Evolutionary conservation across 2,113 vertebrate genomes (phyloP).

Genomic region (Puffinus mauretanicus): DNA sequence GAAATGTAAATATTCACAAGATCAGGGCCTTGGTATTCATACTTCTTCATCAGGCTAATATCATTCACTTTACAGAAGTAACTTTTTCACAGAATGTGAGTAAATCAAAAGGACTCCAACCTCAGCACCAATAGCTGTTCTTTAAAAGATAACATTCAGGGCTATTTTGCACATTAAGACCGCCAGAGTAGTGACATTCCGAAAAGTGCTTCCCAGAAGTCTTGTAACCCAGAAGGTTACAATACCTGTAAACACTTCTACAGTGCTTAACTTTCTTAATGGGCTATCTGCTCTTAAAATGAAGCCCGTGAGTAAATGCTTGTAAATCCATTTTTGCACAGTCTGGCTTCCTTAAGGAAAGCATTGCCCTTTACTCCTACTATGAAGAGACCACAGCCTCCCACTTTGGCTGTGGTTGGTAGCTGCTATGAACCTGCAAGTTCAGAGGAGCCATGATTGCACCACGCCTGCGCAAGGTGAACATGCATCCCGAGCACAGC

Average conservation of each 20-base stretch:
- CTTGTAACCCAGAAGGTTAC: background rate
- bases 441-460: no score
- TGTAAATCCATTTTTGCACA: background rate
- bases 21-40: background rate
- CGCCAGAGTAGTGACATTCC: background rate
- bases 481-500: fast-evolving
- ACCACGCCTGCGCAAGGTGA: fast-evolving
- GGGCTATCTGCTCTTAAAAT: background rate
- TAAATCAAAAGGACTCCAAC: background rate
- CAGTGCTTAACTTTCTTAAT: background rate
- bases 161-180: background rate
- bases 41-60: background rate
- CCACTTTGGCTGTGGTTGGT: no score
- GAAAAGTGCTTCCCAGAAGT: background rate
- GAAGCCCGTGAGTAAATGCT: background rate
- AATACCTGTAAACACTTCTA: background rate
- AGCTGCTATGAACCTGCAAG: background rate
- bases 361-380: background rate
- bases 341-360: background rate
- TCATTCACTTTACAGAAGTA: background rate
- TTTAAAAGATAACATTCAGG: background rate
- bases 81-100: background rate
- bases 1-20: background rate
- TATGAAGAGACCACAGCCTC: background rate
- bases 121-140: background rate